phyloP scores from a whole-genome alignment of 2,797 vertebrate genomes.

The Bradypodion pumilum region DNA sequence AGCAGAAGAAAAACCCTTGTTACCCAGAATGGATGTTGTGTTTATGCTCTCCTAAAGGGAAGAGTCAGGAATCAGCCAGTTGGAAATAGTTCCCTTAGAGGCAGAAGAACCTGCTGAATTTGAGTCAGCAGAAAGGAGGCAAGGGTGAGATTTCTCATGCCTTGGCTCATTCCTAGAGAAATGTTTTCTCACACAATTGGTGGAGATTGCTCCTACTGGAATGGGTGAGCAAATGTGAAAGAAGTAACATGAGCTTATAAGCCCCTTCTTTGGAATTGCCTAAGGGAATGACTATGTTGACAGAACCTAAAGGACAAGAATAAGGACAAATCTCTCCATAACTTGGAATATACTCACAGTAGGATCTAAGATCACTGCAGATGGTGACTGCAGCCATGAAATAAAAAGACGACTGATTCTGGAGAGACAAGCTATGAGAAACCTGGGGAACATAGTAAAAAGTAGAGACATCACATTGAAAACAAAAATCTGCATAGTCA shows the following conservation, averaged over 20 bases:
- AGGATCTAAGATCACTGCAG: no score
- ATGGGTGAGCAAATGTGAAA: constrained; percentile 20
- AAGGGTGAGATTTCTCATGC: constrained; percentile 17
- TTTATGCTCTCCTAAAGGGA: constrained; percentile 10
- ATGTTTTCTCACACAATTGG: constrained; percentile 29
- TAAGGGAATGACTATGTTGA: neutral
- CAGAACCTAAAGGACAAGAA: neutral
- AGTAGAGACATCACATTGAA: no score
- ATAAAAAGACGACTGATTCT: no score
- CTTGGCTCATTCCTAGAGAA: constrained; percentile 30
- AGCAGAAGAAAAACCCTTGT: neutral
- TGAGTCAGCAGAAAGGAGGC: constrained; percentile 15
- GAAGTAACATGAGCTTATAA: constrained; percentile 4
- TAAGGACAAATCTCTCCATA: neutral
- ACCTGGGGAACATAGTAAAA: no score
- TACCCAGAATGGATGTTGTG: constrained; percentile 1
- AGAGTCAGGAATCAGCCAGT: constrained; percentile 21
- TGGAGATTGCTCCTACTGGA: constrained; percentile 9
- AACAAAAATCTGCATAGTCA: no score
- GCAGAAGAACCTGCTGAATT: constrained; percentile 29
- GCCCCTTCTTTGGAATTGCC: neutral
- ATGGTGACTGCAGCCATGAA: no score
- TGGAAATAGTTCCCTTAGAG: constrained; percentile 41
- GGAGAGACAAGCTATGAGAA: no score
- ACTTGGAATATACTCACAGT: neutral